A percentile compares a stretch with the other conserved stretches of the same genome.
Evolutionary conservation across 92 coral and sea anemone species (phyloP).

Genomic region (Umimayanthus chanpuru): DNA sequence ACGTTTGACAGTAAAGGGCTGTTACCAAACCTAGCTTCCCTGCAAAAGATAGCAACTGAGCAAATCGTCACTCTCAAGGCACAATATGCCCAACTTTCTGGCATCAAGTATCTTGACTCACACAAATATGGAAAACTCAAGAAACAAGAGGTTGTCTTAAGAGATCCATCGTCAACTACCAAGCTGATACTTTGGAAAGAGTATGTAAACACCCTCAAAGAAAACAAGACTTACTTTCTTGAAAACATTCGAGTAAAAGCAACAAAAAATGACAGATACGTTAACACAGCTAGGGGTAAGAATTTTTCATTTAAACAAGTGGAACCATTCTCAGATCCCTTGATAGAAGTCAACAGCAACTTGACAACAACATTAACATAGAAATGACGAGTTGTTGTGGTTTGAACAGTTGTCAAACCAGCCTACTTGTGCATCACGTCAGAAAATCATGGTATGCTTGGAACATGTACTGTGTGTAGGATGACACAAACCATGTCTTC

Average conservation of each 20-base stretch:
- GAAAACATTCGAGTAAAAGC: slow-evolving; percentile 26
- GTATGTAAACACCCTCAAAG: background rate
- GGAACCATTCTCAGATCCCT: background rate
- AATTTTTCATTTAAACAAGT: slow-evolving; percentile 9
- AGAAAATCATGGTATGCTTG: background rate
- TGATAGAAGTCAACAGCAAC: background rate
- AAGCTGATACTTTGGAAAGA: slow-evolving; percentile 29
- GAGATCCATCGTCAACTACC: slow-evolving; percentile 25
- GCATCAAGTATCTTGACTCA: slow-evolving; percentile 7
- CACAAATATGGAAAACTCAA: slow-evolving; percentile 29
- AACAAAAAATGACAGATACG: slow-evolving; percentile 10
- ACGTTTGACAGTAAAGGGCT: background rate
- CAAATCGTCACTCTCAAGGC: slow-evolving; percentile 22
- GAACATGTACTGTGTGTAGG: background rate
- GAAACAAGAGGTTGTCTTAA: slow-evolving; percentile 35
- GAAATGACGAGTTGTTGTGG: background rate
- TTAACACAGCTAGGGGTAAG: slow-evolving; percentile 43
- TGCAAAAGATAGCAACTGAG: slow-evolving; percentile 35
- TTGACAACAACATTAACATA: background rate
- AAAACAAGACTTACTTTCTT: slow-evolving; percentile 15
- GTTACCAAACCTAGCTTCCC: slow-evolving; percentile 26
- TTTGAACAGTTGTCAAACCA: background rate
- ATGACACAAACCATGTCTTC: background rate
- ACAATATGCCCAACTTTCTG: slow-evolving; percentile 22
- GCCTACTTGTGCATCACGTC: background rate